Conservation (phyloP, 2,888 invertebrate species). For the Hoplodrina blanda region DNA sequence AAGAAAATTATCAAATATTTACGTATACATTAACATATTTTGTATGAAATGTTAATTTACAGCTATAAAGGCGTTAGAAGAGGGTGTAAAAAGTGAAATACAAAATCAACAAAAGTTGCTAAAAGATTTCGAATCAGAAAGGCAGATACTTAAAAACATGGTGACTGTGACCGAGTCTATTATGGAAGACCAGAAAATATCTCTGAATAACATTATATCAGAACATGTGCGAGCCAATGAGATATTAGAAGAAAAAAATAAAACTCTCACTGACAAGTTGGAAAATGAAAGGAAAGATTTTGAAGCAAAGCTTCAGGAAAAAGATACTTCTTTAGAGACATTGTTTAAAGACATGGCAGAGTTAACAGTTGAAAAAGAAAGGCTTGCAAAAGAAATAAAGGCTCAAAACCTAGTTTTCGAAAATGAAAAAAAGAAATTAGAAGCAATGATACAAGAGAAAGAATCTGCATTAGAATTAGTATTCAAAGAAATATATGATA, state of each 20-base stretch:
- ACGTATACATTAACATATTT: not conserved
- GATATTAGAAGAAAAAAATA: constrained; percentile 67
- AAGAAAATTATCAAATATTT: not conserved
- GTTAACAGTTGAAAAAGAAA: constrained; percentile 59
- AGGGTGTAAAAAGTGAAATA: constrained; percentile 72
- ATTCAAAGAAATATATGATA: constrained; percentile 24
- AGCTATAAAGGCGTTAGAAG: constrained; percentile 76
- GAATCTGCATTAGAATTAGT: constrained; percentile 26
- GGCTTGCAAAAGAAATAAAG: constrained; percentile 55
- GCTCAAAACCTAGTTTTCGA: constrained; percentile 51
- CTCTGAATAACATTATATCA: constrained; percentile 70
- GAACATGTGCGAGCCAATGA: constrained; percentile 72
- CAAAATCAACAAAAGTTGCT: constrained; percentile 75
- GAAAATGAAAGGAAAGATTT: constrained; percentile 60
- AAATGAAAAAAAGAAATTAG: constrained; percentile 26
- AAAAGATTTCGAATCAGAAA: constrained; percentile 79
- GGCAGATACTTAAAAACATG: constrained; percentile 79
- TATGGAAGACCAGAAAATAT: constrained; percentile 79
- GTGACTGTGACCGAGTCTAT: constrained; percentile 80
- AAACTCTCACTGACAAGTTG: constrained; percentile 56
- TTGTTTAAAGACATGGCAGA: constrained; percentile 62
- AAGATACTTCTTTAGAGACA: constrained; percentile 63
- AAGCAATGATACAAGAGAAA: constrained; percentile 26
- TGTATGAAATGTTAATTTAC: constrained; percentile 45
- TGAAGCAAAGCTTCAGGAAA: constrained; percentile 65